A percentile compares a stretch with the other conserved stretches of the same genome.
These are phyloP conservation scores for Catharus minimus DNA, from an alignment of 2,113 vertebrate genomes.

Conservation along the genomic window DNA sequence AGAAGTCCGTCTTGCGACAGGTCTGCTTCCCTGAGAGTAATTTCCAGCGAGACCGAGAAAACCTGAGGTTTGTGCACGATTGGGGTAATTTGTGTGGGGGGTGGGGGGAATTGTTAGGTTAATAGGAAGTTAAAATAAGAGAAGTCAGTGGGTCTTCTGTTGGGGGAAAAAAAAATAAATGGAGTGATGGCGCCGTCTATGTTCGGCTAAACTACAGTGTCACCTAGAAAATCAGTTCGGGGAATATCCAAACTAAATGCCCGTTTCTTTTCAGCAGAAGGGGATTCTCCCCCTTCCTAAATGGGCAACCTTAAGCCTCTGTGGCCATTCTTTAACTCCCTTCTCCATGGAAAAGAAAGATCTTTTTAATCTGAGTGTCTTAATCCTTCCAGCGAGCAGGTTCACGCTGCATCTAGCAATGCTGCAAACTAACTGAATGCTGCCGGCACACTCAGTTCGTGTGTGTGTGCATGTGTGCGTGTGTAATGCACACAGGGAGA, in stretches of 20 bases:
- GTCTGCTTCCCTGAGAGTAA: slow-evolving; percentile 18
- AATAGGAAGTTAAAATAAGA: slow-evolving; percentile 80
- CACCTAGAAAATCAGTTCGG: slow-evolving; percentile 74
- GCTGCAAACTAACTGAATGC: slow-evolving; percentile 22
- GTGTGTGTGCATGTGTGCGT: not conserved
- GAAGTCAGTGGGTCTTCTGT: slow-evolving; percentile 68
- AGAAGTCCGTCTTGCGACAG: slow-evolving; percentile 62
- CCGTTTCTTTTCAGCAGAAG: slow-evolving; percentile 58
- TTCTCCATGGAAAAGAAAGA: not conserved
- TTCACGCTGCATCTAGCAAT: not conserved
- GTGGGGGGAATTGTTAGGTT: slow-evolving; percentile 53
- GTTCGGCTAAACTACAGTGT: slow-evolving; percentile 76
- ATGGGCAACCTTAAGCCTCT: slow-evolving; percentile 21
- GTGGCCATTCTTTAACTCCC: not conserved
- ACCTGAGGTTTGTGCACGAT: slow-evolving; percentile 48
- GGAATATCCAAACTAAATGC: slow-evolving; percentile 72
- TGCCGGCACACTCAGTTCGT: not conserved
- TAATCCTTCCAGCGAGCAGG: not conserved
- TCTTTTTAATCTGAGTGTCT: slow-evolving; percentile 22
- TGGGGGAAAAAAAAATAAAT: slow-evolving; percentile 67
- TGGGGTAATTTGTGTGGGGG: slow-evolving; percentile 42
- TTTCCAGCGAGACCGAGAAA: slow-evolving; percentile 41
- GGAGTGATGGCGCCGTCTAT: slow-evolving; percentile 87
- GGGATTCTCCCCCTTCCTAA: slow-evolving; percentile 19
- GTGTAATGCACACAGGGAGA: not conserved